Evolutionary conservation across 1,140 invertebrate genomes (phyloP).

Genomic region (Berghia stephanieae): DNA sequence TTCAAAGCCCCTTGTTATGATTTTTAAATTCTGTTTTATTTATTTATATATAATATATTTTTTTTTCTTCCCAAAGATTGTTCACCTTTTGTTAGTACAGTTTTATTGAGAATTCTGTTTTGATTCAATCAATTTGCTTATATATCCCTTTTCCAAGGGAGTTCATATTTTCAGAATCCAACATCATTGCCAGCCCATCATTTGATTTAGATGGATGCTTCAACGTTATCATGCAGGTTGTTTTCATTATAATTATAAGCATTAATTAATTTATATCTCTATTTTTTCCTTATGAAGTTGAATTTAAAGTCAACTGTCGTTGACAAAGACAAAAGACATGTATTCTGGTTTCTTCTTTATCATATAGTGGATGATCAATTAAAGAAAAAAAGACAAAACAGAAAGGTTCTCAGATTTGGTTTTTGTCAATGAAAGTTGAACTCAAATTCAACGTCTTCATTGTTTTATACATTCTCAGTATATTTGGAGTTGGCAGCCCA

Average conservation of each 20-base stretch:
- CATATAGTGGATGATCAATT: not conserved
- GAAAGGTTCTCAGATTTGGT: not conserved
- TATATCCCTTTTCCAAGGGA: conserved; percentile 44
- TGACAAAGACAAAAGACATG: too few relatives aligned
- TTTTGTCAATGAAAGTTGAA: too few relatives aligned
- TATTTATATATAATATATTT: not conserved
- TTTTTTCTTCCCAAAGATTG: not conserved
- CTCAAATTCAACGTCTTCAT: too few relatives aligned
- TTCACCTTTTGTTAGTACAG: not conserved
- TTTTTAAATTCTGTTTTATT: not conserved
- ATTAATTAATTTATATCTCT: too few relatives aligned
- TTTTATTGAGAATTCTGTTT: too few relatives aligned
- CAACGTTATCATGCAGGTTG: conserved; percentile 46
- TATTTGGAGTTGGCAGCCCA: too few relatives aligned
- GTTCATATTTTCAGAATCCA: conserved; percentile 55
- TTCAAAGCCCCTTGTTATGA: not conserved
- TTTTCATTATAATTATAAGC: too few relatives aligned
- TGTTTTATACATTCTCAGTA: too few relatives aligned
- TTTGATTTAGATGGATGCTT: conserved; percentile 42
- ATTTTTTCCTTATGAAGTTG: too few relatives aligned
- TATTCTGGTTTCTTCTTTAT: not conserved
- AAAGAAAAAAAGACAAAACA: not conserved
- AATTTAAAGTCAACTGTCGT: too few relatives aligned
- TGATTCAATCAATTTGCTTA: too few relatives aligned
- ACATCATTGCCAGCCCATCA: conserved; percentile 48